Conservation (phyloP, 2,797 vertebrate genomes). For the Pipistrellus pygmaeus region DNA sequence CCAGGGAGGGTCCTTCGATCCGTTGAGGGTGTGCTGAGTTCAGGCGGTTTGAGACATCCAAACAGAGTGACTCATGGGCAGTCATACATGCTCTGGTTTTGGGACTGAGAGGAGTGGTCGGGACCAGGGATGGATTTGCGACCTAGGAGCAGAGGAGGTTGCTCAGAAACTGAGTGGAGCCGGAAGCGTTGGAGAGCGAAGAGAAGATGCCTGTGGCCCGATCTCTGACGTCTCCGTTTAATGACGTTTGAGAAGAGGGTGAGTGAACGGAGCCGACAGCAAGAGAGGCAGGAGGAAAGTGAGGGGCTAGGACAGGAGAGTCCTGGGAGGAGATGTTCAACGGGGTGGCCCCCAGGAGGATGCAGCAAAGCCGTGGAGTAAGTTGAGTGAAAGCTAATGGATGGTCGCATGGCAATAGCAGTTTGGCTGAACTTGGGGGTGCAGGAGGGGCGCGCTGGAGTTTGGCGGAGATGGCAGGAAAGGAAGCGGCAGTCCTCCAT, state of each 20-base stretch:
- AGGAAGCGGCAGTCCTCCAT: not conserved
- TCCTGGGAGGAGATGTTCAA: accelerated
- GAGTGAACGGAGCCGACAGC: not conserved
- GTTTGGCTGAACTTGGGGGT: not conserved
- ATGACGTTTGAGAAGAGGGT: not conserved
- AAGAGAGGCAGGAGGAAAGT: not conserved
- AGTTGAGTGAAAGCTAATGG: no score
- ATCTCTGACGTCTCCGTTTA: not conserved
- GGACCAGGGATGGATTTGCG: not conserved
- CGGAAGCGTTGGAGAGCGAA: no score
- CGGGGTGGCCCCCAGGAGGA: not conserved
- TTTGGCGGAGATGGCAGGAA: not conserved
- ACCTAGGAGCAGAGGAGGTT: not conserved
- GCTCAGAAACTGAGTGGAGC: not conserved
- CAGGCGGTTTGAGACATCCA: not conserved
- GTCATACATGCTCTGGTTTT: not conserved
- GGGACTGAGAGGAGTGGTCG: not conserved
- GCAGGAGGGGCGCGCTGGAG: not conserved
- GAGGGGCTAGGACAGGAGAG: not conserved
- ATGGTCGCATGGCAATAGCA: not conserved
- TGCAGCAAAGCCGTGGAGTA: not conserved
- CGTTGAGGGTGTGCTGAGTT: not conserved
- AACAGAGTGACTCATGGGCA: no score
- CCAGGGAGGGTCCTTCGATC: accelerated
- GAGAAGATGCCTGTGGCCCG: not conserved